Base-by-base conservation (phyloP, 2,113 vertebrate genomes). In the Rana temporaria region DNA sequence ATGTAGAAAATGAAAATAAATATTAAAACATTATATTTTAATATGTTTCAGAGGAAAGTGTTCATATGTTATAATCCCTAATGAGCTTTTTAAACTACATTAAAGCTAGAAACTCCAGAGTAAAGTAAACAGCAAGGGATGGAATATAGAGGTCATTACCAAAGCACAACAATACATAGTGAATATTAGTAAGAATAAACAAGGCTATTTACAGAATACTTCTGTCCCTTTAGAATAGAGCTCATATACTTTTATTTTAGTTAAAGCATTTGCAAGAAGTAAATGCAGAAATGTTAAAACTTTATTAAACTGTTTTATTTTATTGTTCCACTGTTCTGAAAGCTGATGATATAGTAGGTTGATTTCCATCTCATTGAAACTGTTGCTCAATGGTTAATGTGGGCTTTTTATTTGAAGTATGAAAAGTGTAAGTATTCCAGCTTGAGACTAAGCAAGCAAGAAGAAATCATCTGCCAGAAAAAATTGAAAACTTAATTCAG, bases 31-130 rank as follows among this genome's bases (percentile, higher is more conserved):
- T 93, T 91, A 90, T 89, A 94, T 92, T 94, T 92, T 94, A 94
- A 94, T 93, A 94, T 91, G 91, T 87, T 89, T 92, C 92, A 90
- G 89, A 91, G 91, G 91, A 34, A 59, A 72, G 91, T 93, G 93
- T 93, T 92, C 89, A 91, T 91, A 92, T 92, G 89, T 88, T 90
- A 87, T 92, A 92, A 90, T 93, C 92, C 91, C 94, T 15, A 84
- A 91, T 87, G 92, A 93, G 89, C 91, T 91, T 91, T 95, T 95
- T 94, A 93, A 93, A 93, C 92, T 93, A 93, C 92, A 93, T 94
- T 93, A 93, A 88, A 88, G 88, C 86, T 73, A 84, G 89, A 88
- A 91, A 94, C 86, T 73, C 84, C 89, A 88, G 92, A 94, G 92
- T 91, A 90, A 91, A 94, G 91, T 92, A 91, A 92, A 95, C 92